These are phyloP conservation scores for Drosophila guanche DNA, from an alignment of 1,140 invertebrate species.

Conservation along the genomic window DNA sequence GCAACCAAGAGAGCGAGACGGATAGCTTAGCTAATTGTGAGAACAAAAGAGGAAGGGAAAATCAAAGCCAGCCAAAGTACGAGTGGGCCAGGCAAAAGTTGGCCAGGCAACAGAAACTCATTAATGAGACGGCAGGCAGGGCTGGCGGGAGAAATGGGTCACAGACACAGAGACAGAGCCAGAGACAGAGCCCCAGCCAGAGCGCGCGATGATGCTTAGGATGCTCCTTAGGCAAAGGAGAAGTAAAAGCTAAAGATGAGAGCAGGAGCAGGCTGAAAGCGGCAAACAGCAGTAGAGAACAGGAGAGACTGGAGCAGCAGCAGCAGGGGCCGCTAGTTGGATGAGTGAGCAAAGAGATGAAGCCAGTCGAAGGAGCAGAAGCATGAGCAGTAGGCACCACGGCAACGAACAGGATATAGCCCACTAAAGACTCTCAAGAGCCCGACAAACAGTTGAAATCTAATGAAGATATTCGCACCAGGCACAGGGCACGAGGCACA, in stretches of 20 bases:
- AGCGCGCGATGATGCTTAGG: conserved; percentile 15
- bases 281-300: no score
- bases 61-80: conserved; percentile 27
- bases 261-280: no score
- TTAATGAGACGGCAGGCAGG: conserved; percentile 63
- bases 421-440: conserved; percentile 26
- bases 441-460: conserved; percentile 69
- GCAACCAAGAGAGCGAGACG: conserved; percentile 6
- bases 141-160: conserved; percentile 55
- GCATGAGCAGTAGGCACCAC: no score
- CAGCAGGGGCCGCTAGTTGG: no score
- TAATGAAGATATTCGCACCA: conserved; percentile 60
- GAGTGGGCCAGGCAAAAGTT: conserved; percentile 28
- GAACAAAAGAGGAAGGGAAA: conserved; percentile 26
- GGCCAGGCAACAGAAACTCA: conserved; percentile 61
- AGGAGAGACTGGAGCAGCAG: no score
- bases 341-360: neutral
- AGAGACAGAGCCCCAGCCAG: no score
- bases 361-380: neutral
- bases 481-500: conserved; percentile 1
- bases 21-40: conserved; percentile 47
- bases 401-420: no score
- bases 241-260: neutral
- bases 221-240: conserved; percentile 21
- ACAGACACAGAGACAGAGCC: conserved; percentile 21